These are phyloP conservation scores for Julus scanicus DNA, from an alignment of 2,888 invertebrate genomes.

Conservation along the genomic window DNA sequence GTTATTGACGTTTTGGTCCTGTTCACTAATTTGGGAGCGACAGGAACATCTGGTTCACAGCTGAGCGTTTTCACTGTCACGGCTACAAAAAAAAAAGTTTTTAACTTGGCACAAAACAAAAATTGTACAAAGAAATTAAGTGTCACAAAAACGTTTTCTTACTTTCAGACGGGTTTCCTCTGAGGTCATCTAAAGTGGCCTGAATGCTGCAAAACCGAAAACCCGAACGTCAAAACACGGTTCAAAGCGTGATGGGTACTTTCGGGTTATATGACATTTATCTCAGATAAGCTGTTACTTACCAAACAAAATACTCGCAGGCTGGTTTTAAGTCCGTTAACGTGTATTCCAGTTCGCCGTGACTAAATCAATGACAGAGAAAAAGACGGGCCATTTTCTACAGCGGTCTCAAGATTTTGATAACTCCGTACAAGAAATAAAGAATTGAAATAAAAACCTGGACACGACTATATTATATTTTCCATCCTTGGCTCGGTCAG, in stretches of 20 bases:
- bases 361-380: conserved; percentile 48
- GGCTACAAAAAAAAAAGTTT: conserved; percentile 65
- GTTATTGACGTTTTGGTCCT: conserved; percentile 75
- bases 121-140: neutral
- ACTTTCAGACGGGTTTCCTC: conserved; percentile 78
- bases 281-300: conserved; percentile 59
- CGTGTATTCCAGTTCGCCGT: conserved; percentile 50
- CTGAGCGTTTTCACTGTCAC: conserved; percentile 82
- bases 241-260: no score
- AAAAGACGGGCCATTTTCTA: neutral
- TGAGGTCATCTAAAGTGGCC: conserved; percentile 79
- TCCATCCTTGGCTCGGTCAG: conserved; percentile 80
- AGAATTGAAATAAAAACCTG: conserved; percentile 65
- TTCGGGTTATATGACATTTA: no score
- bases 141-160: conserved; percentile 15
- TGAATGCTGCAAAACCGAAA: conserved; percentile 67
- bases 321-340: conserved; percentile 83
- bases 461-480: conserved; percentile 84
- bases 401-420: neutral
- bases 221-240: neutral
- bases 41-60: conserved; percentile 81
- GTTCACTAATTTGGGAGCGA: conserved; percentile 77
- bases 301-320: conserved; percentile 85
- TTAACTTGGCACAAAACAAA: no score
- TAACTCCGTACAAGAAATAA: neutral